phyloP scores from a whole-genome alignment of 2,113 vertebrate species.

The Indri indri region DNA sequence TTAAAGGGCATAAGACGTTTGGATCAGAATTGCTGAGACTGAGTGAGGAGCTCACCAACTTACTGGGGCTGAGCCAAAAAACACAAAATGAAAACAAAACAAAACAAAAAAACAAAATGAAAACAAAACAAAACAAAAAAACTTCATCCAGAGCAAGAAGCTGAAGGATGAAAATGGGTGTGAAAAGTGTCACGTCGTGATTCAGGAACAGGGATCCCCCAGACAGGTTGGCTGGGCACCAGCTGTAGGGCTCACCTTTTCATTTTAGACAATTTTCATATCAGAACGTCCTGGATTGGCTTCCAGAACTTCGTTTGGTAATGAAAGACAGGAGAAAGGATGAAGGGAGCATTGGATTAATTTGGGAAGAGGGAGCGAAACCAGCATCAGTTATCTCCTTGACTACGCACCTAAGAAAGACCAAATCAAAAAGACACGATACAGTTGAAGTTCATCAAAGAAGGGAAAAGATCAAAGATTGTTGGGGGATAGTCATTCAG shows the following conservation, averaged over 20 bases:
- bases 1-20: slow-evolving; percentile 27
- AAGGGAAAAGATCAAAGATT: not conserved
- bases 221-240: not conserved
- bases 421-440: not conserved
- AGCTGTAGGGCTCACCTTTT: not conserved
- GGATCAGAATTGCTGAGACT: not conserved
- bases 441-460: not conserved
- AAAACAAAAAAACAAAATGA: not conserved
- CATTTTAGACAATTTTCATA: not conserved
- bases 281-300: not conserved
- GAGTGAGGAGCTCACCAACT: not conserved
- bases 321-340: not conserved
- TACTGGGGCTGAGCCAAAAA: not conserved
- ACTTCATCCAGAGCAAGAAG: not conserved
- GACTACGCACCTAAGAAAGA: not conserved
- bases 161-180: not conserved
- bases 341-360: not conserved
- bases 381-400: not conserved
- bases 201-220: not conserved
- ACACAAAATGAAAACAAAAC: not conserved
- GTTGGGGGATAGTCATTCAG: not conserved
- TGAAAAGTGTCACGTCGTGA: accelerated
- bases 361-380: not conserved
- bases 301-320: not conserved
- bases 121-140: not conserved